Conservation (phyloP, 2,113 vertebrate genomes). For the Ivindomyrus marchei region DNA sequence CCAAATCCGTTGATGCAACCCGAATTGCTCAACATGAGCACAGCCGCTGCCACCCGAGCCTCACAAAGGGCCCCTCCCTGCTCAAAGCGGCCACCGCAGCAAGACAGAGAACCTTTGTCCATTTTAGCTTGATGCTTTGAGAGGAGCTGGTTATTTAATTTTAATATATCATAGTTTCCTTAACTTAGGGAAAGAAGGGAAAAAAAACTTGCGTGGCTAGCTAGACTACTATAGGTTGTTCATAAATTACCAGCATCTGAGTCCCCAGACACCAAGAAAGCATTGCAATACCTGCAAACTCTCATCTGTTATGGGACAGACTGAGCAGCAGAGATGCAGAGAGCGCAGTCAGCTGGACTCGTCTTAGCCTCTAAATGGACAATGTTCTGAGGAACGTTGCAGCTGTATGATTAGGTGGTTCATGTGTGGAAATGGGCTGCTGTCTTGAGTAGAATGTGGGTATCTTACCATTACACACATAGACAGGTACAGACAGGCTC, state of each 20-base stretch:
- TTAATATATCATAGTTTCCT: neutral
- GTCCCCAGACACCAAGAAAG: neutral
- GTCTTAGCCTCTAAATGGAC: neutral
- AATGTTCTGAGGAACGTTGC: neutral
- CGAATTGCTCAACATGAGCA: neutral
- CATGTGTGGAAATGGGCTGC: neutral
- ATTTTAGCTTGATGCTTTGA: neutral
- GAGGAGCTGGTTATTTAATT: neutral
- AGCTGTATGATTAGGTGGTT: neutral
- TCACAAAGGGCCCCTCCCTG: neutral
- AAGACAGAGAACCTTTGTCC: neutral
- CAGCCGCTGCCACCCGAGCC: neutral
- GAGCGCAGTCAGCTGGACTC: neutral
- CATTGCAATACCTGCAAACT: neutral
- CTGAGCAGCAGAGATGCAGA: neutral
- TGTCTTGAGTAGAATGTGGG: neutral
- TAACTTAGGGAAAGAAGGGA: neutral
- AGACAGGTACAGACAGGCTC: neutral
- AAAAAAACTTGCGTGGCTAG: neutral
- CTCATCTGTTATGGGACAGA: conserved; percentile 1
- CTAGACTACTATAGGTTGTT: neutral
- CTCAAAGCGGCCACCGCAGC: neutral
- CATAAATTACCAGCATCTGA: neutral
- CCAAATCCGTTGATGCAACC: neutral
- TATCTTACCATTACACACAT: neutral